Conservation (phyloP, 2,888 invertebrate genomes). For the Thecocarcelia acutangulata region DNA sequence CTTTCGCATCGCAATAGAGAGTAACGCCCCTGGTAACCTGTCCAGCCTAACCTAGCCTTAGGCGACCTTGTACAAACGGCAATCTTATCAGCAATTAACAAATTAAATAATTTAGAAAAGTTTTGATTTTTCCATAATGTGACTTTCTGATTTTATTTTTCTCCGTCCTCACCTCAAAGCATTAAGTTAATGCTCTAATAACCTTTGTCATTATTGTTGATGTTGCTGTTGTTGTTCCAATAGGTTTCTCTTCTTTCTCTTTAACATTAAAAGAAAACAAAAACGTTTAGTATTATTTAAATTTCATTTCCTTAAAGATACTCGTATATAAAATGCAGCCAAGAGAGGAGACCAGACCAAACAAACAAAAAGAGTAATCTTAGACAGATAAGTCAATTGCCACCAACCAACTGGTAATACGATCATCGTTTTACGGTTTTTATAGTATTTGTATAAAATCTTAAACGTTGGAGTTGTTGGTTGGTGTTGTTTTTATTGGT, state of each 20-base stretch:
- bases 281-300: constrained; percentile 47
- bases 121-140: neutral
- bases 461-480: constrained; percentile 1
- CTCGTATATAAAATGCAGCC: neutral
- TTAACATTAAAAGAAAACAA: neutral
- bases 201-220: constrained; percentile 46
- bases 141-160: neutral
- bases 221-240: constrained; percentile 29
- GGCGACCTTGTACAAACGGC: too few relatives aligned
- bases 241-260: constrained; percentile 24
- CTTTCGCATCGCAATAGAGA: too few relatives aligned
- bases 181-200: constrained; percentile 64
- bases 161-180: neutral
- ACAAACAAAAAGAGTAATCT: constrained; percentile 9
- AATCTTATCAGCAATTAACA: too few relatives aligned
- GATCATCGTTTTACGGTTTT: constrained; percentile 56
- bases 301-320: constrained; percentile 62
- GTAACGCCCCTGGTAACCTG: too few relatives aligned
- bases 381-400: constrained; percentile 51
- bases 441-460: constrained; percentile 24
- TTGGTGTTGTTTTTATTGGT: neutral
- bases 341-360: neutral
- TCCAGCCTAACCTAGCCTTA: too few relatives aligned
- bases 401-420: constrained; percentile 57
- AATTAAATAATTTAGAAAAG: too few relatives aligned